Evolutionary conservation across 2,113 vertebrate species (phyloP).

Genomic region (Gavia stellata): DNA sequence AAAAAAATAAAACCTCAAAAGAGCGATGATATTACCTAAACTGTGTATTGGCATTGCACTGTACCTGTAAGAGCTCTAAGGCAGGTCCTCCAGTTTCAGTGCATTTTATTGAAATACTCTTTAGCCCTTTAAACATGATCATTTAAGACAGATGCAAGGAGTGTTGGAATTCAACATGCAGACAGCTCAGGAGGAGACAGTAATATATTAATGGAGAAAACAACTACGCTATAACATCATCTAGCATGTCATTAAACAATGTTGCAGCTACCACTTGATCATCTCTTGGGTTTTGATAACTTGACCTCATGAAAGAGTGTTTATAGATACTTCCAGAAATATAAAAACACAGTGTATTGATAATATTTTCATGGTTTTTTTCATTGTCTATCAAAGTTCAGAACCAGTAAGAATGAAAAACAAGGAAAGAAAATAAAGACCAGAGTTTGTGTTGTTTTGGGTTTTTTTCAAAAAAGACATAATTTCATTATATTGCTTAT

Average conservation of each 20-base stretch:
- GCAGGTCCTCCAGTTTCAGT: neutral
- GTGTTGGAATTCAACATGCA: neutral
- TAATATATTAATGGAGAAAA: neutral
- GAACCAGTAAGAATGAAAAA: neutral
- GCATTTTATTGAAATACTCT: neutral
- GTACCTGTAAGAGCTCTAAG: neutral
- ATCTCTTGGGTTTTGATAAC: neutral
- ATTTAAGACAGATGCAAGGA: neutral
- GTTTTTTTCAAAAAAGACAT: neutral
- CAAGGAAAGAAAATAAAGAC: neutral
- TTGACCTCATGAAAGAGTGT: neutral
- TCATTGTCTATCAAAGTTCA: neutral
- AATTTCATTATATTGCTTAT: neutral
- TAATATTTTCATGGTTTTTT: neutral
- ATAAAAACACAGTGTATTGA: neutral
- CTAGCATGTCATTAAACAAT: neutral
- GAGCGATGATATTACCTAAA: rapidly evolving
- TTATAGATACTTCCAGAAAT: neutral
- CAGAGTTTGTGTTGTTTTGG: neutral
- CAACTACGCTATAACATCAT: neutral
- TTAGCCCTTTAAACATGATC: neutral
- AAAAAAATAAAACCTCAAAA: neutral
- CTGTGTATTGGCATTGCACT: neutral
- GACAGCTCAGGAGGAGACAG: neutral
- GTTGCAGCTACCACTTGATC: neutral